Base-by-base conservation (phyloP, 2,113 vertebrate species). In the Heteronetta atricapilla region DNA sequence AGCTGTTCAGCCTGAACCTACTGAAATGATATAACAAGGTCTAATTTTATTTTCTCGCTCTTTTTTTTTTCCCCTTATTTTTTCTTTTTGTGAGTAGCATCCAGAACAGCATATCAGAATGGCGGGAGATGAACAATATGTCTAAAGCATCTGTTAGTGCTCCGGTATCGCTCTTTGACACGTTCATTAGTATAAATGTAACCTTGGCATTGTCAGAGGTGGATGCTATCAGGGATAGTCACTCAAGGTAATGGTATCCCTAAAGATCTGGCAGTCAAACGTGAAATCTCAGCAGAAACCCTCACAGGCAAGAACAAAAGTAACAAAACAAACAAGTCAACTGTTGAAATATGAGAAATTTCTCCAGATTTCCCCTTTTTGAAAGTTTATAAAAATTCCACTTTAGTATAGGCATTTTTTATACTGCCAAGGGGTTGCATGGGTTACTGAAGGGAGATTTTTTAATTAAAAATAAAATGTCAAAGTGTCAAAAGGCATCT, bases 191-290 rank as follows among this genome's bases (percentile, higher is more conserved):
- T 19, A 23, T 4, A 56, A 58, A 44, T 2, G 10, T 14, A 62
- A 50, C 21, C 10, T n/a, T 40, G 64, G 18, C 29, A 62, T 23
- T 4, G 0, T 8, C 33, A 60, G 34, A 72, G 17, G 22, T 29
- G 18, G 36, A 33, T 36, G 18, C 34, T 53, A 55, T 6, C 33
- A 22, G 26, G 26, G 48, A n/a, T 7, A 55, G 36, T 26, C 1
- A 1, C 18, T 52, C 19, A n/a, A 84, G 8, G 11, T 58, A 78
- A 62, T 38, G 0, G 0, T 33, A 13, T 11, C 23, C 42, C 44
- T 72, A 56, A 50, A 0, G 22, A 75, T 0, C 8, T 50, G 28
- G 22, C 28, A 69, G 25, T 63, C 50, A 91, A 36, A 77, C 6
- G 8, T 52, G 31, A 60, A 59, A 59, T 59, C 29, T 36, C 80